Base-by-base conservation (phyloP, 2,113 vertebrate genomes). In the Morone saxatilis region DNA sequence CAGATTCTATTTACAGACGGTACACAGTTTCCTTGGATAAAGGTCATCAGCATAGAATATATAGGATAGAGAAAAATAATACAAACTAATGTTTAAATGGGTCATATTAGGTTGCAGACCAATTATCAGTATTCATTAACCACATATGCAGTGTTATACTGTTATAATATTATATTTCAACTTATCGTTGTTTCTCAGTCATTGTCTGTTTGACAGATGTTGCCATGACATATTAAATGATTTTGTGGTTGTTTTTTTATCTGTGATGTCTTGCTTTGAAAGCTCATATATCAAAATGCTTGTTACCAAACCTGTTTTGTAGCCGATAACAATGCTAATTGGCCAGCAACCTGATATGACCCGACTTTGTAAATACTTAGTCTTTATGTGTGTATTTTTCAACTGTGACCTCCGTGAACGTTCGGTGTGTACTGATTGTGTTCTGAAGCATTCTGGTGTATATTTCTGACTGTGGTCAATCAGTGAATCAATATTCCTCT, bases 391-490 rank as follows among this genome's bases (percentile, higher is more conserved):
- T 69, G 9, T n/a, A 63, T 59, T 68, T 40, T 7, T 57, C 56
- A 63, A 62, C 43, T 65, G 4, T 51, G 54, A 38, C 31, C 63
- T 80, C 57, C 2, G n/a, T 59, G 48, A 76, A 70, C 4, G 3
- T 54, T 71, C 61, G 54, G 25, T 56, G 17, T 45, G 13, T 60
- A n/a, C 14, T 17, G 17, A 5, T 50, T 79, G 7, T 73, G 16
- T 38, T 53, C 45, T 9, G 14, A 50, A 67, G 75, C 62, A 36
- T 78, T 72, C 40, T 50, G 10, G 47, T 80, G 45, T 60, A 54
- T 63, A 74, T 70, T 62, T 67, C 25, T 71, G n/a, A 75, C 76
- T 47, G 47, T 19, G 78, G 66, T 43, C 13, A 74, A 70, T 78
- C 22, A 69, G 31, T 53, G 1, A 69, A 73, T 83, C 61, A 69